Base-by-base conservation (phyloP, 2,113 vertebrate genomes). In the Herpailurus yagouaroundi region DNA sequence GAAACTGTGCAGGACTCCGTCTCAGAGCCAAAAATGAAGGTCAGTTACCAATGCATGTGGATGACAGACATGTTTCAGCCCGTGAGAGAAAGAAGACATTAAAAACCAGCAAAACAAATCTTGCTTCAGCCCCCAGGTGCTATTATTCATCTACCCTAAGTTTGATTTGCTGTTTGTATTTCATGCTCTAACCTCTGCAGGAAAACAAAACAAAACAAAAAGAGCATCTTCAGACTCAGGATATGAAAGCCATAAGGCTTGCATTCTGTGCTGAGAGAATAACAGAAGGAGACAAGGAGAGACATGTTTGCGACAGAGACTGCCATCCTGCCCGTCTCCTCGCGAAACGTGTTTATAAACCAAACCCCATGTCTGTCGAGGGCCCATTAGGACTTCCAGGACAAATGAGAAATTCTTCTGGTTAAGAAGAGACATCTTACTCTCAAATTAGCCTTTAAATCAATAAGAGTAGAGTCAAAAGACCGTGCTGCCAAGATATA, bases 401-500 rank as follows among this genome's bases (percentile, higher is more conserved):
- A 91, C 57, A 73, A 41, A 68, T 89, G 68, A 95, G 95, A 92
- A 95, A 77, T 91, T 63, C 19, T 94, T 94, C 95, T 63, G 31
- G 50, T 96, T 97, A 66, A 89, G 97, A 90, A 81, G 1, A 50
- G 95, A 85, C 23, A 84, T 96, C 6, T 97, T 77, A 64, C 18
- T 98, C 55, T 95, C 85, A 89, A 96, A 98, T 45, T 66, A 98
- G 83, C 71, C 63, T 97, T 94, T 97, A 90, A 45, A 38, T 76
- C 96, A 96, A 11, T 95, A 94, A 50, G 83, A 90, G 93, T 71
- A 93, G 36, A 38, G 57, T 95, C 95, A 89, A 93, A 96, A 94
- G 71, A 27, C 60, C 74, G 60, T 87, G 74, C 87, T 91, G 57
- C 94, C 91, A 96, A 94, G 89, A 95, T 66, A 21, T 68, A 50